phyloP scores from a whole-genome alignment of 2,797 vertebrate species.

The Epinephelus coioides region DNA sequence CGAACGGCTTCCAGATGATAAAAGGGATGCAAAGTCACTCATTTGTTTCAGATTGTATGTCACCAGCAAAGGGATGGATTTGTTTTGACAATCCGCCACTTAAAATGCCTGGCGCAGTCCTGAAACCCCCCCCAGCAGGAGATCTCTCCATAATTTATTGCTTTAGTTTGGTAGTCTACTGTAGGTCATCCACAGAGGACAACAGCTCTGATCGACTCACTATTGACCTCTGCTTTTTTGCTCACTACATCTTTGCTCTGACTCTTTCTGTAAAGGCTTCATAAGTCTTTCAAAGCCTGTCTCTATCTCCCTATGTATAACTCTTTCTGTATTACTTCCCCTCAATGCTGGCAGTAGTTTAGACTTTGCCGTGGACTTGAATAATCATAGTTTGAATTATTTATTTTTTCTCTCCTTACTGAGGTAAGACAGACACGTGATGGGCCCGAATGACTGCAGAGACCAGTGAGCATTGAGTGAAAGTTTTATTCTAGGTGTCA shows the following conservation, averaged over 20 bases:
- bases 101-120: conserved; percentile 45
- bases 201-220: conserved; percentile 58
- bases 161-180: conserved; percentile 48
- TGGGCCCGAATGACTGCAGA: neutral
- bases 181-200: conserved; percentile 70
- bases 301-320: conserved; percentile 7
- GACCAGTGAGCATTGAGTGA: neutral
- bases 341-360: neutral
- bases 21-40: conserved; percentile 24
- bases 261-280: conserved; percentile 56
- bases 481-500: neutral
- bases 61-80: conserved; percentile 24
- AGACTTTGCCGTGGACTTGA: neutral
- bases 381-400: neutral
- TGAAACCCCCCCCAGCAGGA: conserved; percentile 31
- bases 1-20: conserved; percentile 9
- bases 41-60: conserved; percentile 35
- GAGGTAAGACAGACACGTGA: neutral
- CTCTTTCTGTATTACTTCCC: conserved; percentile 8
- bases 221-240: conserved; percentile 63
- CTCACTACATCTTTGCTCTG: conserved; percentile 38
- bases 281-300: conserved; percentile 53
- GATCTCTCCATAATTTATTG: conserved; percentile 64
- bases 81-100: conserved; percentile 52
- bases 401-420: neutral